These are phyloP conservation scores for Caracal caracal DNA, from an alignment of 2,113 vertebrate species.

Conservation along the genomic window DNA sequence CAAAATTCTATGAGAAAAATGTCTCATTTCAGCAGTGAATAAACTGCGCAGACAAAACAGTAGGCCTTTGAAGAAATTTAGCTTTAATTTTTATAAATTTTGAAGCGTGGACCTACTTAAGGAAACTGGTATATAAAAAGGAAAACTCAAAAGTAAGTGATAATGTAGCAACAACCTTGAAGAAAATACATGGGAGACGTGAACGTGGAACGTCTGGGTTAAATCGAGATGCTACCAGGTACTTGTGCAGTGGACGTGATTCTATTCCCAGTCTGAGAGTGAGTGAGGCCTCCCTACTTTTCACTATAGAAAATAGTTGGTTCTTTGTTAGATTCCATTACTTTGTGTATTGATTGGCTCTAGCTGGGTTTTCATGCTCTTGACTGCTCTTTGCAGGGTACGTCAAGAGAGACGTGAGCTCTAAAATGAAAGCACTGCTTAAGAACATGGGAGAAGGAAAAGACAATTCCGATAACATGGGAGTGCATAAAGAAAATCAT, in stretches of 20 bases:
- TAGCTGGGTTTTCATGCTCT: not conserved
- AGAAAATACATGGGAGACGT: not conserved
- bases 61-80: not conserved
- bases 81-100: conserved; percentile 18
- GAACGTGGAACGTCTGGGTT: not conserved
- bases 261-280: not conserved
- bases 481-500: not conserved
- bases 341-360: not conserved
- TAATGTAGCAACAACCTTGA: not conserved
- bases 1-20: conserved; percentile 37
- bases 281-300: not conserved
- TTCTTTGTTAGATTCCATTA: not conserved
- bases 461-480: not conserved
- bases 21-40: not conserved
- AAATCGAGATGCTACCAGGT: not conserved
- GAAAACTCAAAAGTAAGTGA: not conserved
- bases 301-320: not conserved
- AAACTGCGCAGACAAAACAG: not conserved
- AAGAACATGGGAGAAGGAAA: not conserved
- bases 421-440: not conserved
- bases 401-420: not conserved
- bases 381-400: not conserved
- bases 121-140: not conserved
- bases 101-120: not conserved
- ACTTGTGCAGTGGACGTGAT: not conserved